Conservation (phyloP, 2,888 invertebrate species). For the Cetonia aurata region DNA sequence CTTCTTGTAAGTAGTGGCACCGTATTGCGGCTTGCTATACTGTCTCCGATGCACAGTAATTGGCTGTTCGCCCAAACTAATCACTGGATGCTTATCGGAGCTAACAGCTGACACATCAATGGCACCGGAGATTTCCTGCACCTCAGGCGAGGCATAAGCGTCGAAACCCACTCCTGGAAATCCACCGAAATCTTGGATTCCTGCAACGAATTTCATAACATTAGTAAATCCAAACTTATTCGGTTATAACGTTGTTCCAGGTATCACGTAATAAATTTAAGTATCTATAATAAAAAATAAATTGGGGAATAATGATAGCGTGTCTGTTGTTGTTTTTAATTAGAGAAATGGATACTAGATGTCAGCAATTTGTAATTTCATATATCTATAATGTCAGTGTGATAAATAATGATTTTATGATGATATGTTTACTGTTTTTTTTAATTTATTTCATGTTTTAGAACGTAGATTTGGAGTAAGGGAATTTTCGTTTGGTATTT, state of each 20-base stretch:
- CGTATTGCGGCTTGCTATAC: conserved; percentile 12
- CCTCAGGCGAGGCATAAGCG: conserved; percentile 56
- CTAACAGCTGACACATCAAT: conserved; percentile 50
- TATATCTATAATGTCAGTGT: no score
- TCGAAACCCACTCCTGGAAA: conserved; percentile 47
- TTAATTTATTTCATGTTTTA: no score
- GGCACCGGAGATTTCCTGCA: conserved; percentile 44
- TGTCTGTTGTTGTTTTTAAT: no score
- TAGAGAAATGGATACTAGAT: no score
- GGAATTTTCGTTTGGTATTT: neutral
- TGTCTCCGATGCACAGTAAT: conserved; percentile 46
- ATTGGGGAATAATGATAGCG: no score
- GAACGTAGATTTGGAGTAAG: neutral
- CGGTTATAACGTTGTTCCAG: neutral
- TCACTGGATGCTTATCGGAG: conserved; percentile 31
- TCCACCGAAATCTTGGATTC: conserved; percentile 4
- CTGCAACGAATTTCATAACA: neutral
- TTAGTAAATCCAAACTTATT: neutral
- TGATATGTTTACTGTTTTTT: no score
- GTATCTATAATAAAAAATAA: no score
- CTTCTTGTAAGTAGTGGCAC: neutral
- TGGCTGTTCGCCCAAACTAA: conserved; percentile 31
- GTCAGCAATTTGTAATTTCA: no score
- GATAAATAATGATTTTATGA: no score
- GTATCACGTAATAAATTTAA: neutral